Evolutionary conservation across 2,888 invertebrate species (phyloP), one percentile per base, ranked within the genome.

Genomic region (Aradus depressus): DNA sequence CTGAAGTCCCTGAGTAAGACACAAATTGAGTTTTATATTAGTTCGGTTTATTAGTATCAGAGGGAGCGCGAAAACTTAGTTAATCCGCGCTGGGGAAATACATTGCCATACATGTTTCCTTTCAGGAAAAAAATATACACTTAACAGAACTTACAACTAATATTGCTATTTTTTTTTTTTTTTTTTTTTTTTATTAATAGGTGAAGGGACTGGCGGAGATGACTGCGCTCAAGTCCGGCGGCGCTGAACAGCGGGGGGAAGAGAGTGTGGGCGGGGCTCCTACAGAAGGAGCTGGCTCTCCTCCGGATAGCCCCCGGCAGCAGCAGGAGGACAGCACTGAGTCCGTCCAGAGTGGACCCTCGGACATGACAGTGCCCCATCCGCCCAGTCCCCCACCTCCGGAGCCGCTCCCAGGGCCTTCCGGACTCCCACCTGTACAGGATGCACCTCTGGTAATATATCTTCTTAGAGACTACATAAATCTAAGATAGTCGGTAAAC

Each of bases 131-230:
- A n/a, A n/a, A n/a, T n/a, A n/a, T n/a, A n/a, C n/a, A n/a, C n/a
- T n/a, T n/a, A n/a, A n/a, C n/a, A n/a, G n/a, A n/a, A n/a, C n/a
- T n/a, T n/a, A n/a, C 16, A 8, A 8, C 16, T 35, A n/a, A 14
- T 35, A 8, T 35, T 35, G n/a, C 8, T 6, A 44, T 26, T 10
- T 35, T 8, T 31, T 31, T n/a, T 14, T 12, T 31, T 10, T 12
- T 10, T 28, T 16, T 35, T 45, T 16, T 43, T 19, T 10, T 39
- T 23, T 4, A 32, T 14, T 54, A 39, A 2, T 32, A 55, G 55
- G 56, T 60, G 26, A 88, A 90, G 73, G 90, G 90, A 66, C 75
- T 91, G 67, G 88, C 89, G 71, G 90, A 90, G 73, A 89, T 90
- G 85, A 88, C 88, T 67, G 85, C 84, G 68, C 73, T 84, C 68